phyloP scores from a whole-genome alignment of 1,140 invertebrate species.

The Rhagoletis pomonella region DNA sequence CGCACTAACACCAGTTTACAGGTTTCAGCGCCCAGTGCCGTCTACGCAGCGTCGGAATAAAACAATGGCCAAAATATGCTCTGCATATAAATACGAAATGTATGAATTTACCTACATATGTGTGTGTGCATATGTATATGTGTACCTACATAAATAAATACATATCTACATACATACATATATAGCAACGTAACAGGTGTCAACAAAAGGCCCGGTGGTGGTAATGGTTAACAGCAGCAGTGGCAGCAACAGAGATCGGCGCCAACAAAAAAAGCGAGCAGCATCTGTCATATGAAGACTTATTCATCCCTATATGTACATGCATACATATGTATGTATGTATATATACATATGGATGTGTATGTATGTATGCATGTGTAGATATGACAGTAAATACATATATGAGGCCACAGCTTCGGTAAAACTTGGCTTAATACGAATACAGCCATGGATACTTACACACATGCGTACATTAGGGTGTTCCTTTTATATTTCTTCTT shows the following conservation, averaged over 20 bases:
- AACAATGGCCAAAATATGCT: slow-evolving; percentile 9
- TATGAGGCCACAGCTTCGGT: slow-evolving; percentile 7
- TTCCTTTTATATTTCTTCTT: no score
- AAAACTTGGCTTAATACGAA: slow-evolving; percentile 18
- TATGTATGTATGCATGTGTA: no score
- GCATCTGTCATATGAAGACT: neutral
- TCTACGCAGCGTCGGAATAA: slow-evolving; percentile 6
- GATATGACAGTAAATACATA: neutral
- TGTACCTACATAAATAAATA: no score
- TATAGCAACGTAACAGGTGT: neutral
- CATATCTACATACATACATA: no score
- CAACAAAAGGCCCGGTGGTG: neutral
- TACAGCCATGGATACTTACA: neutral
- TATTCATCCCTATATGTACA: no score
- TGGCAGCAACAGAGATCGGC: neutral
- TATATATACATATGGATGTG: no score
- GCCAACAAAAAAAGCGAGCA: slow-evolving; percentile 19
- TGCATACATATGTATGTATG: no score
- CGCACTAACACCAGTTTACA: slow-evolving; percentile 17
- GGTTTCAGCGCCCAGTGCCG: neutral
- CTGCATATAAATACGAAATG: neutral
- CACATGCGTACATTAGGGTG: neutral
- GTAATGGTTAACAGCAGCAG: neutral
- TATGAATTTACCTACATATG: no score
- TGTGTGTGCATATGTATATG: no score